phyloP scores from a whole-genome alignment of 2,888 invertebrate genomes.

The Cephus spinipes region DNA sequence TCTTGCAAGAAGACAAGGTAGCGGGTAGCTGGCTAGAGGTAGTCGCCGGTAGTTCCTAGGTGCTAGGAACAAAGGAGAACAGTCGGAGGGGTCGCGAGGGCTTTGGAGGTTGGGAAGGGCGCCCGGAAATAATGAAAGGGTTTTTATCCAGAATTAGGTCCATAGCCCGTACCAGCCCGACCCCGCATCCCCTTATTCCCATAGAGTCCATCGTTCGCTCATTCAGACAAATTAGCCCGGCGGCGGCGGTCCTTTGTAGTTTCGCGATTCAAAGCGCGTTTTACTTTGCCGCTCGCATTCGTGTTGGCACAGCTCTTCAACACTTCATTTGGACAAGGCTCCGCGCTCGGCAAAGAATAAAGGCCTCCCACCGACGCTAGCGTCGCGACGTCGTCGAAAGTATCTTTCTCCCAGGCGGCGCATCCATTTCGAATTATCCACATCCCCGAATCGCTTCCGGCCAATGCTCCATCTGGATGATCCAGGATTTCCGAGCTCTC shows the following conservation, averaged over 20 bases:
- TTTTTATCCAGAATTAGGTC: constrained; percentile 64
- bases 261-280: constrained; percentile 61
- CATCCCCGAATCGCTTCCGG: neutral
- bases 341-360: constrained; percentile 36
- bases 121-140: constrained; percentile 62
- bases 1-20: neutral
- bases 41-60: no score
- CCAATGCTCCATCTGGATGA: no score
- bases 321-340: constrained; percentile 61
- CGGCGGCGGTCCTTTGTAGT: constrained; percentile 63
- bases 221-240: constrained; percentile 65
- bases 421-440: constrained; percentile 1
- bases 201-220: constrained; percentile 59
- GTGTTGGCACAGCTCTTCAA: constrained; percentile 64
- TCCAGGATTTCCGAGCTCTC: no score
- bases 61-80: constrained; percentile 24
- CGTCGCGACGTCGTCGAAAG: neutral
- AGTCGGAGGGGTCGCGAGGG: constrained; percentile 14
- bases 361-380: constrained; percentile 22
- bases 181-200: neutral
- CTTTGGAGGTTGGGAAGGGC: constrained; percentile 24
- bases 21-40: no score
- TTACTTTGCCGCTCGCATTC: constrained; percentile 56
- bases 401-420: neutral
- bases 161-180: neutral